Evolutionary conservation across 1,140 invertebrate genomes (phyloP).

Genomic region (Chionoecetes opilio): DNA sequence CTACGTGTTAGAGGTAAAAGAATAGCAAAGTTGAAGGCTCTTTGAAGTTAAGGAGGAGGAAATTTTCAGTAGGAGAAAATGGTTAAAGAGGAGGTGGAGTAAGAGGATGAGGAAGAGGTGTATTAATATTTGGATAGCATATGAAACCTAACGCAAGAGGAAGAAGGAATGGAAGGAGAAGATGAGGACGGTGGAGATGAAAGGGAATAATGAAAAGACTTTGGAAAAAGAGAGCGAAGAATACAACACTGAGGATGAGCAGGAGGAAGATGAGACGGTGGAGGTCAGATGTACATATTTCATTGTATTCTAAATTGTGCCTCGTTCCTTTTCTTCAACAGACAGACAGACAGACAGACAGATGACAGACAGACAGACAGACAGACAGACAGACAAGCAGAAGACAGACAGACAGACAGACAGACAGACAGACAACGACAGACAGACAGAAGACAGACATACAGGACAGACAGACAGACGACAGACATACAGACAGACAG

Average conservation of each 20-base stretch:
- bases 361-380: no score
- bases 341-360: background rate
- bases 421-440: no score
- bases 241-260: background rate
- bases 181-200: background rate
- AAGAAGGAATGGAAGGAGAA: background rate
- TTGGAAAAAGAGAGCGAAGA: background rate
- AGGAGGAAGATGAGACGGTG: background rate
- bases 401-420: no score
- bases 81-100: background rate
- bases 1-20: no score
- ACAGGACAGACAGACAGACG: no score
- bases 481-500: no score
- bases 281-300: background rate
- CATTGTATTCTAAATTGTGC: background rate
- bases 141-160: background rate
- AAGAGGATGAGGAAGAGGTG: background rate
- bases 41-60: no score
- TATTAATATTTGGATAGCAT: background rate
- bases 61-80: background rate
- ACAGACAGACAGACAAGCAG: no score
- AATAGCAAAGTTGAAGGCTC: no score
- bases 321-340: background rate
- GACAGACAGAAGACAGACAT: no score
- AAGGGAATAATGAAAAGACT: background rate